Evolutionary conservation across 2,888 invertebrate species (phyloP).

Genomic region (Scaptomyza caliginosa): DNA sequence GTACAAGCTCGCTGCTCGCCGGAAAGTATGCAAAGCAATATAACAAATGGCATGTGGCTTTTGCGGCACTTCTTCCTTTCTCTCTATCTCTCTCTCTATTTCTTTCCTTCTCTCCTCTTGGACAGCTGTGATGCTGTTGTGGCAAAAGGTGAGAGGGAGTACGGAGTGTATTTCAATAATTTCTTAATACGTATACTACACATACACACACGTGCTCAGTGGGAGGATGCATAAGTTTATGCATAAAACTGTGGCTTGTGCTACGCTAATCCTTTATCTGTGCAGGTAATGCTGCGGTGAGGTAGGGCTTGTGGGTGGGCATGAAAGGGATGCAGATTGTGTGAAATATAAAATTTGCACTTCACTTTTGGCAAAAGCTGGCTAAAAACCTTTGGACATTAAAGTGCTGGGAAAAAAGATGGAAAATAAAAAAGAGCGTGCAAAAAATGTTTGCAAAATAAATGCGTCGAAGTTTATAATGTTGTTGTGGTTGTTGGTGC

Average conservation of each 20-base stretch:
- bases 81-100: not conserved
- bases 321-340: not conserved
- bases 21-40: conserved; percentile 65
- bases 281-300: conserved; percentile 18
- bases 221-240: conserved; percentile 38
- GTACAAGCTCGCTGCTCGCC: conserved; percentile 33
- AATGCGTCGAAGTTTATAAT: conserved; percentile 23
- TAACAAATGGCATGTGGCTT: conserved; percentile 68
- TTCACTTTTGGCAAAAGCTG: conserved; percentile 26
- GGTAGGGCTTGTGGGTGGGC: not conserved
- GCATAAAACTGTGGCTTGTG: conserved; percentile 28
- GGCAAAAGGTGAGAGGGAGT: not conserved
- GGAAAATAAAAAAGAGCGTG: conserved; percentile 1
- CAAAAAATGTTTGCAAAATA: conserved; percentile 46
- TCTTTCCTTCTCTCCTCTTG: not conserved
- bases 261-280: conserved; percentile 42
- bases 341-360: conserved; percentile 37
- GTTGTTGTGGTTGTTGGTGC: conserved; percentile 2
- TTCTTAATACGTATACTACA: conserved; percentile 54
- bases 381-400: conserved; percentile 58
- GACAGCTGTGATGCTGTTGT: not conserved
- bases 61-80: conserved; percentile 33
- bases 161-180: conserved; percentile 60
- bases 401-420: conserved; percentile 48
- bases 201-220: conserved; percentile 3